Percentiles rank a stretch among this genome's conserved stretches.
phyloP scores from a whole-genome alignment of 2,113 vertebrate species.

The Choloepus hoffmanni region DNA sequence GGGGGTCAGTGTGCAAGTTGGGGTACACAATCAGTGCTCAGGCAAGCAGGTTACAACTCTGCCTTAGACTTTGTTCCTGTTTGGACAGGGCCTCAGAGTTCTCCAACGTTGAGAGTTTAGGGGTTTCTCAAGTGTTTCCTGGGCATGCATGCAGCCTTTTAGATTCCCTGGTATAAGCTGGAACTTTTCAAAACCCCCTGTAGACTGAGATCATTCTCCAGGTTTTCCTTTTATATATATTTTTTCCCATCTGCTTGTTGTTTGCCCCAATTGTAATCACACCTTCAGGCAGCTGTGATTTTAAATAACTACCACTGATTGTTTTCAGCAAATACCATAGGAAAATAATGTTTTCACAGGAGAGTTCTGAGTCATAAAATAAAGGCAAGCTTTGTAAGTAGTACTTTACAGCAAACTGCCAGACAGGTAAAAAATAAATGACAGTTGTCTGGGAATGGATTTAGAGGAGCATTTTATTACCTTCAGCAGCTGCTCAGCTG shows the following conservation, averaged over 20 bases:
- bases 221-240: not conserved
- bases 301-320: conserved; percentile 29
- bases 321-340: not conserved
- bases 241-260: not conserved
- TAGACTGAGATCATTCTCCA: not conserved
- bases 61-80: not conserved
- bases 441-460: not conserved
- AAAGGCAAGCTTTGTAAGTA: not conserved
- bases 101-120: not conserved
- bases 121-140: not conserved
- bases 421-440: not conserved
- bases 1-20: not conserved
- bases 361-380: conserved; percentile 39
- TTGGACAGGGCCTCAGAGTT: not conserved
- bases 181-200: not conserved
- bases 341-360: not conserved
- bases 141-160: not conserved
- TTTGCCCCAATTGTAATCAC: not conserved
- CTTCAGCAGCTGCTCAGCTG: not conserved
- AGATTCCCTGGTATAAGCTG: not conserved
- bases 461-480: not conserved
- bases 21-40: too few relatives aligned
- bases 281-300: not conserved
- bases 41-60: not conserved
- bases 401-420: conserved; percentile 7